Base-by-base conservation (phyloP, 2,888 invertebrate species). In the Timema podura region DNA sequence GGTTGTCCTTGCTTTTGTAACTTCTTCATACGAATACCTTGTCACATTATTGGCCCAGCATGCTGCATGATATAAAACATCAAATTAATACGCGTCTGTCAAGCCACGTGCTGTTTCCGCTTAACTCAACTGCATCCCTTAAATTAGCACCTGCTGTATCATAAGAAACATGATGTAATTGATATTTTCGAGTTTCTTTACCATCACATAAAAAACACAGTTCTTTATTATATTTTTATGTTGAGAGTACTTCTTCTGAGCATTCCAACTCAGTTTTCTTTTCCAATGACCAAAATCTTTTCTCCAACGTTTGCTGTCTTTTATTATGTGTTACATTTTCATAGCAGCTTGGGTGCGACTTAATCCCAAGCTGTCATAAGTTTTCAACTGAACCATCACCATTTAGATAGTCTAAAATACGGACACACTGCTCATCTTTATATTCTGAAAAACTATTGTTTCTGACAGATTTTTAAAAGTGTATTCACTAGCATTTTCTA, bases 381-480 rank as follows among this genome's bases (percentile, higher is more conserved):
- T 54, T 54, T 11, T 54, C 54, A n/a, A 54, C 13, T 54, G 54
- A 54, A 13, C 15, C 54, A 54, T 11, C 16, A 13, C 13, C 54
- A 54, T 54, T 54, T 54, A 54, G 16, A 54, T 15, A 49, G 54
- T 8, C 15, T 54, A 54, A 54, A 11, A 54, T 54, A 16, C 16
- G 54, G 54, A 15, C 16, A 54, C 13, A 54, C 16, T 54, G 6
- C 13, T 54, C 54, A 5, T 54, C n/a, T 54, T 6, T 54, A 5
- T 16, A 54, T 16, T n/a, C n/a, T 54, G 54, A 54, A 54, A 15
- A 54, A 11, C 54, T 54, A 54, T 7, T n/a, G 9, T 54, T 13
- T 54, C 54, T 54, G 54, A 54, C 54, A 54, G 54, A 7, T 54
- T 54, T 54, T 13, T n/a, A 54, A 11, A 54, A 54, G 7, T 54